These are phyloP conservation scores for Coturnix japonica DNA, from an alignment of 2,113 vertebrate genomes.

Conservation along the genomic window DNA sequence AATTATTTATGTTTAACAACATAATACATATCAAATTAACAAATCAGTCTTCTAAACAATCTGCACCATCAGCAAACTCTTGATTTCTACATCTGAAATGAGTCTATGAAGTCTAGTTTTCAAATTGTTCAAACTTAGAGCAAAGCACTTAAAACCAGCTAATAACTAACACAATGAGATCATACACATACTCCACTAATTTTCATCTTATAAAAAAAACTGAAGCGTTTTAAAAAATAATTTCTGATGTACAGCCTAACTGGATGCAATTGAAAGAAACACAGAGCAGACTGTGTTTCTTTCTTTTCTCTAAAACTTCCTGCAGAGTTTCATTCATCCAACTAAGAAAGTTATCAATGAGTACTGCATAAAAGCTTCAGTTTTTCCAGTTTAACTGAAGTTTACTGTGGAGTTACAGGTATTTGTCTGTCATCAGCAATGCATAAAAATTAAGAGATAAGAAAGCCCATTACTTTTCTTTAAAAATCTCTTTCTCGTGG, in stretches of 20 bases:
- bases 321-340: neutral
- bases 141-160: neutral
- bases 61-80: neutral
- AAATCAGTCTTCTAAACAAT: conserved; percentile 4
- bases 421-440: neutral
- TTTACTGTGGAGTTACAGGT: neutral
- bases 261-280: neutral
- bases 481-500: conserved; percentile 98
- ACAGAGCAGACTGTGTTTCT: too few relatives aligned
- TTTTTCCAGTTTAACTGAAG: neutral
- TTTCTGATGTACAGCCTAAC: neutral
- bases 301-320: neutral
- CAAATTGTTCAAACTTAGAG: neutral
- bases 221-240: neutral
- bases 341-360: neutral
- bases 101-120: neutral
- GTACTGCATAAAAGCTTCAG: neutral
- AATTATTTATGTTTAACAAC: conserved; percentile 45
- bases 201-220: neutral
- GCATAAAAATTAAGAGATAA: neutral
- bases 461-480: conserved; percentile 90
- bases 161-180: neutral
- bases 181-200: neutral
- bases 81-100: neutral
- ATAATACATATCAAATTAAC: neutral